A percentile compares a stretch with the other conserved stretches of the same genome.
Conservation (phyloP, 2,113 vertebrate species). For the Megalops atlanticus region DNA sequence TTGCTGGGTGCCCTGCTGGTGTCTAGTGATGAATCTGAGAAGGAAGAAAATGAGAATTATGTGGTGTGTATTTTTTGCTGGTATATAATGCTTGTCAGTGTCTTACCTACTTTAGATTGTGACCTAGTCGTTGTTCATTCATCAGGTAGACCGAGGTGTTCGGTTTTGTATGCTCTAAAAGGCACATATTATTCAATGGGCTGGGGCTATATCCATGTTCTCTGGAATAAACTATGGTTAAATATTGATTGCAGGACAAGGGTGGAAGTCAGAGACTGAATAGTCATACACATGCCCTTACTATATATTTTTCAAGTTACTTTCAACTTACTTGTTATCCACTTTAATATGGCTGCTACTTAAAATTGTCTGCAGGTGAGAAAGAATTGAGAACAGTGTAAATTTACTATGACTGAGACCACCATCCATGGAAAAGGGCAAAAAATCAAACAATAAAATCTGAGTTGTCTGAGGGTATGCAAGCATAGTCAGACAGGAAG, state of each 20-base stretch:
- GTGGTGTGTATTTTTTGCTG: neutral
- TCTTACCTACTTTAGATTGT: neutral
- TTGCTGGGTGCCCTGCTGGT: no score
- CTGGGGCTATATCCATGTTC: neutral
- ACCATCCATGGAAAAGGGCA: no score
- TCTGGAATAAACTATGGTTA: neutral
- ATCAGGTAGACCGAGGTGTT: neutral
- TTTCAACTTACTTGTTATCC: no score
- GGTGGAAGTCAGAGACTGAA: neutral
- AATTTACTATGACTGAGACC: neutral
- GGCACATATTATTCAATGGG: neutral
- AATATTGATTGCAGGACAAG: neutral
- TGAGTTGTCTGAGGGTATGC: neutral
- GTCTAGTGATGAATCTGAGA: no score
- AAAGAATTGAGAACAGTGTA: neutral
- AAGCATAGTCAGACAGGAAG: neutral
- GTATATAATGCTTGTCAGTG: neutral
- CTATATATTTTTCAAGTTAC: neutral
- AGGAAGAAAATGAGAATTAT: no score
- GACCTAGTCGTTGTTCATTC: no score
- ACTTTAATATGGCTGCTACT: no score
- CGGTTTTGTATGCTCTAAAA: neutral
- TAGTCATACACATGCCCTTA: neutral
- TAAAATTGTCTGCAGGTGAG: neutral
- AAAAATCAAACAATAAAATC: neutral